Conservation (phyloP, 2,888 invertebrate genomes). For the Drosophila trichaetosa region DNA sequence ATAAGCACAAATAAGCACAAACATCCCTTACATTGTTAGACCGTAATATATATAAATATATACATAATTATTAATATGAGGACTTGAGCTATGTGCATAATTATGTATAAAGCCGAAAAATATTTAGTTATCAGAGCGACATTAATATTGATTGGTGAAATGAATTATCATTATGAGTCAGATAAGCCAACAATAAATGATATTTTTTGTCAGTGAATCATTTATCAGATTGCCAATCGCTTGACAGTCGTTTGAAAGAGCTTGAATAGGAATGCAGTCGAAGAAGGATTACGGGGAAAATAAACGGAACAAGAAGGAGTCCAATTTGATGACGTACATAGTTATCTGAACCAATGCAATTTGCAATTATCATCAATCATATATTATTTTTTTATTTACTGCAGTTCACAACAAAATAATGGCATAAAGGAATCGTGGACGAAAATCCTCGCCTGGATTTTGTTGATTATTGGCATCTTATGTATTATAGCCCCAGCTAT, state of each 20-base stretch:
- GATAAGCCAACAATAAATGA: slow-evolving; percentile 48
- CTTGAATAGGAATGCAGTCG: slow-evolving; percentile 31
- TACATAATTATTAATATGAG: background rate
- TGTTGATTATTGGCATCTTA: slow-evolving; percentile 53
- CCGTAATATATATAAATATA: background rate
- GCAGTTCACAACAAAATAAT: background rate
- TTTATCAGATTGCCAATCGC: slow-evolving; percentile 14
- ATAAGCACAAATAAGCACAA: background rate
- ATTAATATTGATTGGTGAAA: slow-evolving; percentile 44
- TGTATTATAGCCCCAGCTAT: slow-evolving; percentile 52
- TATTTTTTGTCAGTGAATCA: slow-evolving; percentile 10
- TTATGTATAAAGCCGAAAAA: background rate
- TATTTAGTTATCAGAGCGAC: slow-evolving; percentile 29
- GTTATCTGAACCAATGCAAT: background rate
- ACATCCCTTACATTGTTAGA: background rate
- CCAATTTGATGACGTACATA: slow-evolving; percentile 9
- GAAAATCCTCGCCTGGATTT: slow-evolving; percentile 57
- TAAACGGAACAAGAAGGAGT: background rate
- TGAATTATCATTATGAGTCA: slow-evolving; percentile 40
- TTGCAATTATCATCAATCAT: too few species aligned
- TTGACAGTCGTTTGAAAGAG: slow-evolving; percentile 32
- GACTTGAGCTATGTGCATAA: background rate
- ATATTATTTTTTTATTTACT: background rate
- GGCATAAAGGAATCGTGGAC: slow-evolving; percentile 22
- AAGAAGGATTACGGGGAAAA: background rate